Conservation (phyloP, 2,888 invertebrate genomes). For the Drosophila meridiana region DNA sequence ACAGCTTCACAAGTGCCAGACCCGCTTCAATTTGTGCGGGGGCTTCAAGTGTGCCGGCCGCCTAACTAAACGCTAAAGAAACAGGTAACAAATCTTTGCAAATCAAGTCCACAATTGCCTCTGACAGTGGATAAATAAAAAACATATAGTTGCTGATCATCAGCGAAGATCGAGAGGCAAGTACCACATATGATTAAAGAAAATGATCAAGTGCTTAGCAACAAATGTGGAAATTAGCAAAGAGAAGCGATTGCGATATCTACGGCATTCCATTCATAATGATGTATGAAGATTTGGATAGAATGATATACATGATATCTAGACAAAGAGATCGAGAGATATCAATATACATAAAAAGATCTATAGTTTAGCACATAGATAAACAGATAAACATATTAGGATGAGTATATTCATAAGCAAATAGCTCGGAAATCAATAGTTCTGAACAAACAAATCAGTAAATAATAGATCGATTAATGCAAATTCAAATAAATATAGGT, state of each 20-base stretch:
- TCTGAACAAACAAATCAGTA: background rate
- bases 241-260: background rate
- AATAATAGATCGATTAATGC: background rate
- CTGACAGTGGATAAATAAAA: background rate
- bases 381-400: background rate
- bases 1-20: slow-evolving; percentile 12
- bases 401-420: background rate
- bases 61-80: slow-evolving; percentile 32
- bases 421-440: background rate
- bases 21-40: slow-evolving; percentile 28
- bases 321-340: background rate
- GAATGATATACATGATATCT: background rate
- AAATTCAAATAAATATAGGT: background rate
- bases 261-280: background rate
- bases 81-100: slow-evolving; percentile 42
- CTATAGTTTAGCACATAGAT: background rate
- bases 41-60: slow-evolving; percentile 47
- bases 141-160: background rate
- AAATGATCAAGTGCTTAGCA: background rate
- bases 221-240: background rate
- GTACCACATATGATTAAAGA: background rate
- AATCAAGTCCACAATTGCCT: slow-evolving; percentile 13
- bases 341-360: background rate
- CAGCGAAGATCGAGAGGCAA: background rate
- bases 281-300: background rate